Percentiles rank a stretch among this genome's conserved stretches.
phyloP scores from a whole-genome alignment of 2,888 invertebrate genomes.

The Allacma fusca region DNA sequence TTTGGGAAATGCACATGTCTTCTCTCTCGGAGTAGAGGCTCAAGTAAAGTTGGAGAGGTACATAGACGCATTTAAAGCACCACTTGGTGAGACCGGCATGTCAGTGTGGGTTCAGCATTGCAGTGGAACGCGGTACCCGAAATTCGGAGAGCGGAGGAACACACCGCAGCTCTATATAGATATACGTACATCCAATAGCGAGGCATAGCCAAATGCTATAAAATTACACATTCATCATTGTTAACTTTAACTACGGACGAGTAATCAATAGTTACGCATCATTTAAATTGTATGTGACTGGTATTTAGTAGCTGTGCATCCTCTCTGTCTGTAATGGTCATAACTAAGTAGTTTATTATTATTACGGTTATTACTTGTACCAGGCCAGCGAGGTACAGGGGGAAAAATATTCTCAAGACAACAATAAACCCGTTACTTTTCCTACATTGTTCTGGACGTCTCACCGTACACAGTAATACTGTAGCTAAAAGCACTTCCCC shows the following conservation, averaged over 20 bases:
- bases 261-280: constrained; percentile 22
- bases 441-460: no score
- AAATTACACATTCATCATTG: constrained; percentile 28
- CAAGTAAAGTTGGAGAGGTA: constrained; percentile 6
- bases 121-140: constrained; percentile 51
- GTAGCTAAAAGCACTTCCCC: no score
- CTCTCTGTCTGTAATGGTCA: no score
- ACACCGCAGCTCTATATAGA: background rate
- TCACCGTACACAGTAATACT: no score
- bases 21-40: constrained; percentile 10
- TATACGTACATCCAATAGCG: background rate
- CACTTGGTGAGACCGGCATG: constrained; percentile 50
- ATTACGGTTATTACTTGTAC: no score
- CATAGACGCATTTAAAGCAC: constrained; percentile 44
- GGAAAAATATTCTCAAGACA: no score
- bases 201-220: constrained; percentile 29
- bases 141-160: constrained; percentile 4
- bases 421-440: background rate
- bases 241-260: constrained; percentile 25
- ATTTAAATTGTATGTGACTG: constrained; percentile 14
- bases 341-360: no score
- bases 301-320: background rate
- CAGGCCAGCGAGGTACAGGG: no score
- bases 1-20: constrained; percentile 44
- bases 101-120: constrained; percentile 59